Evolutionary conservation across 1,140 invertebrate genomes (phyloP).

Genomic region (Probaryconus sp.): DNA sequence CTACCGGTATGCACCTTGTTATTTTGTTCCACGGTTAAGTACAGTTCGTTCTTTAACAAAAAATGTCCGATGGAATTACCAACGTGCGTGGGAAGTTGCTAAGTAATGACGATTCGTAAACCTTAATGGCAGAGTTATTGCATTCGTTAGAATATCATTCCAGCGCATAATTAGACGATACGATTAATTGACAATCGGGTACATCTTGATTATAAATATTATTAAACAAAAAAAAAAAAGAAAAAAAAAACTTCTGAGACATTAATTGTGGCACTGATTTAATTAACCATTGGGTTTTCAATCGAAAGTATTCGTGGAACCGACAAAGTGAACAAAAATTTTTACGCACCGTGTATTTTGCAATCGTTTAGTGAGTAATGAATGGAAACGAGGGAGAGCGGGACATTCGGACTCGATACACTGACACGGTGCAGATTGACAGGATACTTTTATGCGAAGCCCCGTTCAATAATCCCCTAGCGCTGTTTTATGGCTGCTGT

Average conservation of each 20-base stretch:
- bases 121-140: constrained; percentile 17
- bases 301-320: no score
- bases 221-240: no score
- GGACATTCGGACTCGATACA: constrained; percentile 17
- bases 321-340: background rate
- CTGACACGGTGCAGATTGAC: constrained; percentile 64
- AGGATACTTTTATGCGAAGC: constrained; percentile 74
- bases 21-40: constrained; percentile 41
- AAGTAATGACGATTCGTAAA: constrained; percentile 37
- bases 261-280: no score
- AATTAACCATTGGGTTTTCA: no score
- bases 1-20: constrained; percentile 66
- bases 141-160: constrained; percentile 22
- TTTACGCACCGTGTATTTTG: constrained; percentile 3
- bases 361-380: constrained; percentile 15
- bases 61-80: constrained; percentile 46
- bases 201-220: no score
- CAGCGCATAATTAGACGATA: no score
- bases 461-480: constrained; percentile 71
- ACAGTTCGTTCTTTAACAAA: constrained; percentile 44
- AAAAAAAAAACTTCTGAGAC: no score
- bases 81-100: constrained; percentile 44
- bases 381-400: constrained; percentile 9
- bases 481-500: constrained; percentile 72
- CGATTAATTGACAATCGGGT: no score